phyloP scores from a whole-genome alignment of 2,797 vertebrate genomes.

The Phylloscopus collybita region DNA sequence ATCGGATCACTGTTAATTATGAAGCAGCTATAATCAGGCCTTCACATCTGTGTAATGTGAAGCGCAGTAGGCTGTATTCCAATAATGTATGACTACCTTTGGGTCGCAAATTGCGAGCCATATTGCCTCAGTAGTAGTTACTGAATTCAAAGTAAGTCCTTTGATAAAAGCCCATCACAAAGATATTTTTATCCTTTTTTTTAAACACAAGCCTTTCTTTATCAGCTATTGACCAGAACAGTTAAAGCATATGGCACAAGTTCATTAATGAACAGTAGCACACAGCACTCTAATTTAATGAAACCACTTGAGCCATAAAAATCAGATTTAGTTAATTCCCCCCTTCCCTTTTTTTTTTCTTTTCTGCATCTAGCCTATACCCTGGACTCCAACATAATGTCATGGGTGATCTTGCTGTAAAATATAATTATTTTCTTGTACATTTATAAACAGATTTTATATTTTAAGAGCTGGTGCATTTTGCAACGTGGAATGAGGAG shows the following conservation, averaged over 20 bases:
- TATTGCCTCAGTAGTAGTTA: slow-evolving; percentile 88
- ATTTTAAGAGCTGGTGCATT: slow-evolving; percentile 22
- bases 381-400: slow-evolving; percentile 69
- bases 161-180: slow-evolving; percentile 85
- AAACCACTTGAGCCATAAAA: slow-evolving; percentile 97
- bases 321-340: slow-evolving; percentile 84
- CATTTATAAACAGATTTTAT: slow-evolving; percentile 62
- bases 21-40: slow-evolving; percentile 95
- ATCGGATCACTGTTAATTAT: slow-evolving; percentile 99
- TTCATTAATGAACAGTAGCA: slow-evolving; percentile 97
- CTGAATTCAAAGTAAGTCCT: slow-evolving; percentile 86
- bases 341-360: slow-evolving; percentile 46
- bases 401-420: slow-evolving; percentile 69
- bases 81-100: slow-evolving; percentile 89
- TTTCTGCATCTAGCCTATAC: slow-evolving; percentile 76
- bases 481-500: not conserved
- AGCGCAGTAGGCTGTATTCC: slow-evolving; percentile 85
- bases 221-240: slow-evolving; percentile 88
- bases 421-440: slow-evolving; percentile 63
- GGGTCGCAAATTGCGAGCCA: slow-evolving; percentile 86
- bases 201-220: slow-evolving; percentile 79
- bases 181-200: slow-evolving; percentile 83
- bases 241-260: slow-evolving; percentile 94
- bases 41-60: slow-evolving; percentile 89
- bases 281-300: slow-evolving; percentile 94